Conservation (phyloP, 2,113 vertebrate species). For the Vulpes vulpes region DNA sequence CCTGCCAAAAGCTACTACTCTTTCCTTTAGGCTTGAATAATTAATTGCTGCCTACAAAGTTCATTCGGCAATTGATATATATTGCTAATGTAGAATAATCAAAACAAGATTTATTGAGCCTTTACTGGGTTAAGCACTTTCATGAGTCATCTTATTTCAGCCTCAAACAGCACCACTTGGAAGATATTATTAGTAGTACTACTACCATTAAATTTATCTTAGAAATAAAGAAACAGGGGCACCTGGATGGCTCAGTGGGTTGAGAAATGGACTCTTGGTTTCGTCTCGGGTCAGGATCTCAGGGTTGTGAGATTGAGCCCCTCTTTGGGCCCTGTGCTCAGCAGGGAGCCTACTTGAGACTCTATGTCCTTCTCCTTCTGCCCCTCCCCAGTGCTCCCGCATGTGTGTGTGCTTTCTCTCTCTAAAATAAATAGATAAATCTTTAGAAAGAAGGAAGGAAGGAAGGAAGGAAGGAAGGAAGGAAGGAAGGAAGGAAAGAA, state of each 20-base stretch:
- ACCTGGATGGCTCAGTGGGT: background rate
- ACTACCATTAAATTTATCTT: background rate
- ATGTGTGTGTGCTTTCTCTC: background rate
- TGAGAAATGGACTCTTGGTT: background rate
- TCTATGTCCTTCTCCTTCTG: background rate
- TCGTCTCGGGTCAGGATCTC: background rate
- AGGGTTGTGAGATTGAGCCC: background rate
- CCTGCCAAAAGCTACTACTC: background rate
- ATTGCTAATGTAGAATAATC: background rate
- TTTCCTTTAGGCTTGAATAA: background rate
- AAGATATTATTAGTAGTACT: background rate
- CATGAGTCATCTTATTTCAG: background rate
- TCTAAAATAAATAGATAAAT: background rate
- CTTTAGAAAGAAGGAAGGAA: background rate
- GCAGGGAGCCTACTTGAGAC: background rate
- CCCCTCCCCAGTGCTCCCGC: background rate
- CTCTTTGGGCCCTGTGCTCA: background rate
- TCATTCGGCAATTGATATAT: background rate
- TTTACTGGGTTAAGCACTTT: background rate
- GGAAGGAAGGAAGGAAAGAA: too few species aligned
- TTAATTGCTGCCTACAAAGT: background rate
- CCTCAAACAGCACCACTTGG: background rate
- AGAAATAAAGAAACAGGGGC: background rate
- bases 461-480: background rate
- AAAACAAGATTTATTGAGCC: background rate